Conservation (phyloP, 37 sponge, comb jelly and placozoan genomes). For the Ephydatia muelleri region DNA sequence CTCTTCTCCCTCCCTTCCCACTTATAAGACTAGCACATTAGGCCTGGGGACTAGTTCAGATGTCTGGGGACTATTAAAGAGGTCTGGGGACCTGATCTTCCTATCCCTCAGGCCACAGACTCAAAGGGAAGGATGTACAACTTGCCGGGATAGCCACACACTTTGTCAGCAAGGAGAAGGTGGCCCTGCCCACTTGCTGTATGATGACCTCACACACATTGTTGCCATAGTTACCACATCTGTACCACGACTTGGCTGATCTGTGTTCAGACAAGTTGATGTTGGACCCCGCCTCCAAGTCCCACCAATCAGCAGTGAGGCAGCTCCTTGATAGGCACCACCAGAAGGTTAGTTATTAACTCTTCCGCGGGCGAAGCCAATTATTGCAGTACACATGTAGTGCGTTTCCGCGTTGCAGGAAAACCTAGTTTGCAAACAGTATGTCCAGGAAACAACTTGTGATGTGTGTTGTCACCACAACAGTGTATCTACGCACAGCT, state of each 20-base stretch:
- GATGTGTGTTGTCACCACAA: too few species aligned
- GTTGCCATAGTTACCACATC: constrained; percentile 7
- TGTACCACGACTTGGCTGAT: constrained; percentile 1
- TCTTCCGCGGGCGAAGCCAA: too few species aligned
- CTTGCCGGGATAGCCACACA: constrained; percentile 95
- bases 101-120: constrained; percentile 53
- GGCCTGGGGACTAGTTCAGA: too few species aligned
- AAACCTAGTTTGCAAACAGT: too few species aligned
- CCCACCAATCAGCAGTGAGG: constrained; percentile 1
- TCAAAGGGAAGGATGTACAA: constrained; percentile 85
- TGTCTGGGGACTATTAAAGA: too few species aligned
- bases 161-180: constrained; percentile 56
- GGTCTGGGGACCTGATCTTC: too few species aligned
- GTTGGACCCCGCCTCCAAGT: not conserved
- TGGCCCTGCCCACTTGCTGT: too few species aligned
- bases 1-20: too few species aligned
- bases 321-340: not conserved
- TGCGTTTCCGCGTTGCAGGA: too few species aligned
- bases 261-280: constrained; percentile 1
- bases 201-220: constrained; percentile 6
- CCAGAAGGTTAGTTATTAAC: not conserved
- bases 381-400: too few species aligned
- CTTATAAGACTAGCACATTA: not conserved
- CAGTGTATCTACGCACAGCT: too few species aligned
- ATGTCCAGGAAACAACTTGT: too few species aligned